Conservation (phyloP, 2,113 vertebrate genomes). For the Polypterus senegalus region DNA sequence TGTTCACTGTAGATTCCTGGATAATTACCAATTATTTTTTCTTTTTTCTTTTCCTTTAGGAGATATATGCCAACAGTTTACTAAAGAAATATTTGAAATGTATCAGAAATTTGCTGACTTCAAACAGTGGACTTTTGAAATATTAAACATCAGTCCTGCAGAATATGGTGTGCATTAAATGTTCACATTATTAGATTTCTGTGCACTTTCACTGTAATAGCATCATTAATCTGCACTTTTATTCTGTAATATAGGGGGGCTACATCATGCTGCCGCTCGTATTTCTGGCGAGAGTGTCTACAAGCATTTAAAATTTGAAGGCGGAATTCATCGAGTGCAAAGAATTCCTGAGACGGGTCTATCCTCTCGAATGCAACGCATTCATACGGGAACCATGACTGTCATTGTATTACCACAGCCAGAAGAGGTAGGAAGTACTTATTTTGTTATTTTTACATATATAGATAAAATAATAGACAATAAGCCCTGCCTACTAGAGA, state of each 20-base stretch:
- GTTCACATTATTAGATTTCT: no score
- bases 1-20: no score
- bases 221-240: neutral
- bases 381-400: constrained; percentile 88
- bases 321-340: constrained; percentile 84
- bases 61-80: constrained; percentile 94
- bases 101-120: constrained; percentile 71
- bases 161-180: constrained; percentile 60
- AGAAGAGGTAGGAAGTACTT: constrained; percentile 48
- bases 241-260: constrained; percentile 52
- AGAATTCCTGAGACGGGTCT: constrained; percentile 81
- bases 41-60: constrained; percentile 47
- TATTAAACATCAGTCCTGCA: constrained; percentile 63
- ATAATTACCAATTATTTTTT: constrained; percentile 12
- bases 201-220: neutral
- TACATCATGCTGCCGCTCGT: constrained; percentile 79
- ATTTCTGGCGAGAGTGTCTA: constrained; percentile 70
- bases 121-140: constrained; percentile 74
- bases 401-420: constrained; percentile 80
- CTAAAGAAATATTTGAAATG: constrained; percentile 85
- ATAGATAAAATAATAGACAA: no score
- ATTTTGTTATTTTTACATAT: no score
- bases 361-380: constrained; percentile 87
- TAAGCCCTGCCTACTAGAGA: no score
- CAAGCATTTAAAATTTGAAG: constrained; percentile 74